Conservation (phyloP, 2,888 invertebrate genomes). For the Drosophila subquinaria region DNA sequence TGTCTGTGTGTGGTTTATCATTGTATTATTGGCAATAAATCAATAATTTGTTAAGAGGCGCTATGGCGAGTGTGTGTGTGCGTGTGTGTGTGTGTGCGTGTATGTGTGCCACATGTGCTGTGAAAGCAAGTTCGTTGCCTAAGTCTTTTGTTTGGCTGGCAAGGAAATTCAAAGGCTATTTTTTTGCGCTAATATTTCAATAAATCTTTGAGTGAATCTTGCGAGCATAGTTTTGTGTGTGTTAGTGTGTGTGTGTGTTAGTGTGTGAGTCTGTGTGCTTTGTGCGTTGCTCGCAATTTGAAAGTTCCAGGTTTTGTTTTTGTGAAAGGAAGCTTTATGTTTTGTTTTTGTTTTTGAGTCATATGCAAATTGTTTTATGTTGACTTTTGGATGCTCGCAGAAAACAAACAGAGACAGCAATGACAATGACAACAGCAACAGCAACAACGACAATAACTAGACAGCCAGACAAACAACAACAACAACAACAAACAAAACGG, state of each 20-base stretch:
- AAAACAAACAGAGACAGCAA: conserved; percentile 46
- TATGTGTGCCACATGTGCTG: conserved; percentile 39
- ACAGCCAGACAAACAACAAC: conserved; percentile 27
- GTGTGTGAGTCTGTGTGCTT: conserved; percentile 13
- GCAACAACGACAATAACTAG: conserved; percentile 24
- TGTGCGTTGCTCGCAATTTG: conserved; percentile 70
- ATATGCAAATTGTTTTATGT: conserved; percentile 74
- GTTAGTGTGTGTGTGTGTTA: conserved; percentile 16
- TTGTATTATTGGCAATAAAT: conserved; percentile 57
- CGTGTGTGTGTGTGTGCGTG: neutral
- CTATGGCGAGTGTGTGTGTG: conserved; percentile 25
- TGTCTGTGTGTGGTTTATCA: conserved; percentile 41
- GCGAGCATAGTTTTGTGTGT: conserved; percentile 2
- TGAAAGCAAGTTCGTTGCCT: conserved; percentile 80
- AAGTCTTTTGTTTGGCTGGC: conserved; percentile 73
- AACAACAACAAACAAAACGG: conserved; percentile 20
- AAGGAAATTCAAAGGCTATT: conserved; percentile 64
- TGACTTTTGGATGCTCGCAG: conserved; percentile 45
- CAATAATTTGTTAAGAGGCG: conserved; percentile 76
- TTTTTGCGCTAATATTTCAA: conserved; percentile 58
- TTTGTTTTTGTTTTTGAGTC: conserved; percentile 41
- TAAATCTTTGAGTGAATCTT: conserved; percentile 46
- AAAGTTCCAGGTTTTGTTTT: conserved; percentile 61
- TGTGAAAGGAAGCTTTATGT: conserved; percentile 69
- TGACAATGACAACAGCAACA: conserved; percentile 30